A percentile compares a stretch with the other conserved stretches of the same genome.
Conservation (phyloP, 2,888 invertebrate species). For the Melieria picta region DNA sequence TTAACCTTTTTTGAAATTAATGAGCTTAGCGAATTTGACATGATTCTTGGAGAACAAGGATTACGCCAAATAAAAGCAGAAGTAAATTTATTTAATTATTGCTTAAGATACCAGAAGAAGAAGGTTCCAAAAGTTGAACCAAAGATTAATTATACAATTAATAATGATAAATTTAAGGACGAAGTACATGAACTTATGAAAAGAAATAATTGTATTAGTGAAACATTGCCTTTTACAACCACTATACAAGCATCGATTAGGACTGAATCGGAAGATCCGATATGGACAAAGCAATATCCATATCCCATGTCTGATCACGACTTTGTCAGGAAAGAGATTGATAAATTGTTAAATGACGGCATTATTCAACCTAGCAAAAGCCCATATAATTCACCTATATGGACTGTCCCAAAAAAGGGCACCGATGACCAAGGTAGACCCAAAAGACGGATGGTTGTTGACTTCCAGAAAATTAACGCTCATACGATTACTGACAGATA, state of each 20-base stretch:
- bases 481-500: constrained; percentile 28
- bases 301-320: constrained; percentile 29
- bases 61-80: constrained; percentile 11
- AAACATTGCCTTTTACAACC: constrained; percentile 12
- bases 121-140: background rate
- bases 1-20: constrained; percentile 10
- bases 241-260: constrained; percentile 5
- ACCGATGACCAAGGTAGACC: background rate
- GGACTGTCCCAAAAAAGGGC: no score
- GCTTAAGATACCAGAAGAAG: constrained; percentile 13
- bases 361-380: constrained; percentile 26
- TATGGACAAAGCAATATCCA: constrained; percentile 11
- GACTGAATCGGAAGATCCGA: constrained; percentile 11
- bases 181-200: constrained; percentile 10
- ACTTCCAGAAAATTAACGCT: constrained; percentile 30
- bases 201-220: constrained; percentile 15
- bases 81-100: constrained; percentile 14
- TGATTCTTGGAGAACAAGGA: constrained; percentile 13
- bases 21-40: constrained; percentile 10
- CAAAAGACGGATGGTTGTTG: constrained; percentile 30
- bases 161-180: constrained; percentile 2
- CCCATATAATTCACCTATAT: constrained; percentile 28
- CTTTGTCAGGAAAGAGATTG: constrained; percentile 31
- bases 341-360: constrained; percentile 22
- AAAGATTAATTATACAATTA: constrained; percentile 22